Evolutionary conservation across 1,140 invertebrate species (phyloP).

Genomic region (Drosophila asahinai): DNA sequence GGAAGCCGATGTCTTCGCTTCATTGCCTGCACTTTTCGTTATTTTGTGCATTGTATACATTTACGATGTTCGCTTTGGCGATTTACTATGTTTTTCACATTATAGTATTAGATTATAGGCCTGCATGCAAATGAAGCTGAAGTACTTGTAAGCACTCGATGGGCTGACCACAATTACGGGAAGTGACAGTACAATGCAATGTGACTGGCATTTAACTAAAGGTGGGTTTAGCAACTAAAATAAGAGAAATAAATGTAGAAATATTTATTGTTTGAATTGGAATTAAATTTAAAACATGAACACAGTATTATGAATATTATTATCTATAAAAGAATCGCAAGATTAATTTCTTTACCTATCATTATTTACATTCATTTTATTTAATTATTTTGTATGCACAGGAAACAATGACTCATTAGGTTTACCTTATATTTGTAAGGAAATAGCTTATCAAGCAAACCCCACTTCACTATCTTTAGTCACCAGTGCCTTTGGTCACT

Average conservation of each 20-base stretch:
- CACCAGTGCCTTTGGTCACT: too few relatives aligned
- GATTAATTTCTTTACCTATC: too few relatives aligned
- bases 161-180: constrained; percentile 48
- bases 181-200: constrained; percentile 22
- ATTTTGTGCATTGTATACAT: constrained; percentile 14
- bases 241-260: too few relatives aligned
- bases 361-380: too few relatives aligned
- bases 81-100: constrained; percentile 13
- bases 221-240: background rate
- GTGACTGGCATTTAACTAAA: background rate
- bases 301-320: too few relatives aligned
- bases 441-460: too few relatives aligned
- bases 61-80: constrained; percentile 17
- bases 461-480: too few relatives aligned
- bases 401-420: background rate
- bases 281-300: too few relatives aligned
- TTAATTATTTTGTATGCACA: too few relatives aligned
- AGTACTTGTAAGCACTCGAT: constrained; percentile 7
- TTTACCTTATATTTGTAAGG: background rate
- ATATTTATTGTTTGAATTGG: background rate
- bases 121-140: constrained; percentile 54
- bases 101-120: constrained; percentile 12
- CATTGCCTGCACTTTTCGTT: constrained; percentile 53
- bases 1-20: constrained; percentile 46
- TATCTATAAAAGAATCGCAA: too few relatives aligned